These are phyloP conservation scores for Drosophila fulvimacula DNA, from an alignment of 2,888 invertebrate genomes.

Conservation along the genomic window DNA sequence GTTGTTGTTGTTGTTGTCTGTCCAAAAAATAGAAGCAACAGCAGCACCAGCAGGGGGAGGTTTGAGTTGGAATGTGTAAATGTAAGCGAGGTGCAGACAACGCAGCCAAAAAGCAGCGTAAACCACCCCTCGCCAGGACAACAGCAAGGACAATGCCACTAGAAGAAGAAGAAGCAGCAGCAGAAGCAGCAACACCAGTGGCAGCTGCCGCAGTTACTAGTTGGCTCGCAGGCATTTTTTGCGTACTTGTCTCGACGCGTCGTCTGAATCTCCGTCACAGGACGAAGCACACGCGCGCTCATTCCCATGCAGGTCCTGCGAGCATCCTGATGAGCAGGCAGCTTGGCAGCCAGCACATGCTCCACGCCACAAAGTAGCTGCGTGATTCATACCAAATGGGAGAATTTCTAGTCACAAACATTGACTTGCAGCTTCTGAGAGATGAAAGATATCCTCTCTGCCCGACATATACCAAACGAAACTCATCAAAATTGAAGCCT, in stretches of 20 bases:
- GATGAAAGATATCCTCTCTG: constrained; percentile 15
- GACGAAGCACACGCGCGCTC: constrained; percentile 65
- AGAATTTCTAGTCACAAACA: constrained; percentile 24
- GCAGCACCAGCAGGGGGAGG: constrained; percentile 13
- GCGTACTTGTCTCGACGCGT: constrained; percentile 75
- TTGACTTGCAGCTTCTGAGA: constrained; percentile 9
- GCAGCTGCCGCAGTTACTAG: constrained; percentile 48
- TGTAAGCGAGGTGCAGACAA: constrained; percentile 61
- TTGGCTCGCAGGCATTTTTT: constrained; percentile 76
- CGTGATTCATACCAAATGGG: constrained; percentile 60
- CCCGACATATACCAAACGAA: constrained; percentile 11
- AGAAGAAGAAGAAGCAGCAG: constrained; percentile 53
- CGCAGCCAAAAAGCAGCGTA: constrained; percentile 50
- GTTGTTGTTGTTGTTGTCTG: constrained; percentile 47
- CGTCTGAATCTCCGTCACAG: constrained; percentile 55
- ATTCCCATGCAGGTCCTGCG: constrained; percentile 51
- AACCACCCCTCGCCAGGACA: constrained; percentile 70
- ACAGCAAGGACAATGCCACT: constrained; percentile 72
- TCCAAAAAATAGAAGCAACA: constrained; percentile 68
- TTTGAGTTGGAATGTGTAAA: constrained; percentile 51
- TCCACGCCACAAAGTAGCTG: constrained; percentile 32
- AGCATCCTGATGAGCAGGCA: constrained; percentile 9
- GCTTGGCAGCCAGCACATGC: constrained; percentile 32
- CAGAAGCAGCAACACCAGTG: constrained; percentile 14
- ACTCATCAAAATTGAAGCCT: constrained; percentile 5